These are phyloP conservation scores for Choloepus hoffmanni DNA, from an alignment of 2,113 vertebrate species.

Conservation along the genomic window DNA sequence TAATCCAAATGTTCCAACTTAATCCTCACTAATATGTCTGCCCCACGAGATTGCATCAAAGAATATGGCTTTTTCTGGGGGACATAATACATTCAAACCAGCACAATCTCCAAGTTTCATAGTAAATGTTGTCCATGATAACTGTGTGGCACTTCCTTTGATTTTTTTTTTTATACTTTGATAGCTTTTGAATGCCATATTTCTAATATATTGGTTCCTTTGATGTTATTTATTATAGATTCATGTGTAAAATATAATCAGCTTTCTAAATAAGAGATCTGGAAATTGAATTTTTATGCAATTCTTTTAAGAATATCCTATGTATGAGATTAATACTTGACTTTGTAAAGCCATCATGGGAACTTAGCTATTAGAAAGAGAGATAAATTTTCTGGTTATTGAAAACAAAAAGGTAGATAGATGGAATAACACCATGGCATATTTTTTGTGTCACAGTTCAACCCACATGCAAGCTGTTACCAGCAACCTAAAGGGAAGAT, in stretches of 20 bases:
- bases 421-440: neutral
- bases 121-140: neutral
- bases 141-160: neutral
- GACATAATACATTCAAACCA: too few species aligned
- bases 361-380: constrained; percentile 11
- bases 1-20: too few species aligned
- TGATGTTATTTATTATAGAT: neutral
- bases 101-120: neutral
- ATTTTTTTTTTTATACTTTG: neutral
- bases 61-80: too few species aligned
- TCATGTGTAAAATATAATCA: neutral
- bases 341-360: neutral
- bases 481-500: neutral
- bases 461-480: constrained; percentile 27
- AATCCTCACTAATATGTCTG: too few species aligned
- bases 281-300: neutral
- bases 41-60: too few species aligned
- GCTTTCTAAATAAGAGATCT: neutral
- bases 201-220: neutral
- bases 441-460: constrained; percentile 51
- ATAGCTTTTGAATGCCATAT: neutral
- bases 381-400: neutral
- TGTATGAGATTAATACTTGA: neutral
- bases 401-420: neutral
- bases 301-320: neutral